Conservation (phyloP, 2,888 invertebrate genomes). For the Synanthedon vespiformis region DNA sequence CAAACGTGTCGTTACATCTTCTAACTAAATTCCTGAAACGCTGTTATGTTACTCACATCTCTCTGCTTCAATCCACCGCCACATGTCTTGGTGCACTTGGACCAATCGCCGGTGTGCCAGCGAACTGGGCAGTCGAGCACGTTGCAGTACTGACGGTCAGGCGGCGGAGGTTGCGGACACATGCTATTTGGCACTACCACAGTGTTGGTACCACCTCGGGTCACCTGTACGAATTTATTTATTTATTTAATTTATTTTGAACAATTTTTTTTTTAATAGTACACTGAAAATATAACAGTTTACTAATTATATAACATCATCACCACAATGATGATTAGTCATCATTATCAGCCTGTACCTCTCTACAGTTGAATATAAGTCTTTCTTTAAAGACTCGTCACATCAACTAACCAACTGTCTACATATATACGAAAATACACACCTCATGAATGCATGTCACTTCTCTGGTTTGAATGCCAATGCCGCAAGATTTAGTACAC, state of each 20-base stretch:
- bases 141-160: constrained; percentile 91
- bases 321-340: no score
- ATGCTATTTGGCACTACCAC: constrained; percentile 93
- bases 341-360: no score
- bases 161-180: constrained; percentile 92
- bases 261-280: no score
- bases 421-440: no score
- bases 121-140: constrained; percentile 91
- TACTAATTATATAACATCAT: no score
- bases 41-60: constrained; percentile 54
- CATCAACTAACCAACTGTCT: no score
- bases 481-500: constrained; percentile 94
- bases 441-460: constrained; percentile 88
- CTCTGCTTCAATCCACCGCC: constrained; percentile 91
- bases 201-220: constrained; percentile 87
- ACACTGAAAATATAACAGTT: no score
- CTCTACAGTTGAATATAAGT: no score
- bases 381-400: no score
- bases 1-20: no score
- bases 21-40: no score
- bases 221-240: constrained; percentile 66
- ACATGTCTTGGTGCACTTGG: constrained; percentile 93
- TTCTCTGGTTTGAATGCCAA: constrained; percentile 91
- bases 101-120: constrained; percentile 92
- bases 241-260: no score